Percentiles rank a stretch among this genome's conserved stretches.
phyloP scores from a whole-genome alignment of 53 echinoderm and acorn worm species.

The Mesocentrotus franciscanus region DNA sequence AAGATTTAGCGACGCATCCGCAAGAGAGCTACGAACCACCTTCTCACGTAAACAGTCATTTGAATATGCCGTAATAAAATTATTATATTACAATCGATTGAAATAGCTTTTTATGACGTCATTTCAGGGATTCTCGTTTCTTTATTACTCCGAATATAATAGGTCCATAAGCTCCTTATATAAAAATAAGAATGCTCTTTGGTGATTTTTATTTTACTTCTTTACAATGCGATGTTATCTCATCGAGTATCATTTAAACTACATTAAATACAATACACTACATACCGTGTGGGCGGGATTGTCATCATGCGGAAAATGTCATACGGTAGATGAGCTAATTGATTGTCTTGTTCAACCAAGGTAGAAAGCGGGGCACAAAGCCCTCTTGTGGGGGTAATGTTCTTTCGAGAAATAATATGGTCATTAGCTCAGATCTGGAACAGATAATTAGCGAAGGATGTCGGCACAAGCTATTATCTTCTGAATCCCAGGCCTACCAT shows the following conservation, averaged over 20 bases:
- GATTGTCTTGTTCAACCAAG: not conserved
- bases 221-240: not conserved
- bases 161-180: too few relatives aligned
- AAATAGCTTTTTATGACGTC: too few relatives aligned
- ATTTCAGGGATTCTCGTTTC: too few relatives aligned
- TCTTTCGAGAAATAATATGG: not conserved
- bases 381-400: not conserved
- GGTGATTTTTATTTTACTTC: not conserved
- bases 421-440: not conserved
- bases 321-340: not conserved
- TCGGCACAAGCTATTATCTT: not conserved
- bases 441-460: constrained; percentile 11
- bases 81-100: too few relatives aligned
- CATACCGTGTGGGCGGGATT: not conserved
- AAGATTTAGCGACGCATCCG: not conserved
- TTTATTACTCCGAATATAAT: too few relatives aligned
- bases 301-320: not conserved
- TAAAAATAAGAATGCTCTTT: too few relatives aligned
- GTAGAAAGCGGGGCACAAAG: not conserved
- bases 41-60: not conserved
- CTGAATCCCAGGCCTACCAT: not conserved
- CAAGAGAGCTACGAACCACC: not conserved
- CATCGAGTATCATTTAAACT: not conserved
- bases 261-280: not conserved
- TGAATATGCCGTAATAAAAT: too few relatives aligned